These are phyloP conservation scores for Himalopsyche anomala DNA, from an alignment of 2,888 invertebrate genomes.

Conservation along the genomic window DNA sequence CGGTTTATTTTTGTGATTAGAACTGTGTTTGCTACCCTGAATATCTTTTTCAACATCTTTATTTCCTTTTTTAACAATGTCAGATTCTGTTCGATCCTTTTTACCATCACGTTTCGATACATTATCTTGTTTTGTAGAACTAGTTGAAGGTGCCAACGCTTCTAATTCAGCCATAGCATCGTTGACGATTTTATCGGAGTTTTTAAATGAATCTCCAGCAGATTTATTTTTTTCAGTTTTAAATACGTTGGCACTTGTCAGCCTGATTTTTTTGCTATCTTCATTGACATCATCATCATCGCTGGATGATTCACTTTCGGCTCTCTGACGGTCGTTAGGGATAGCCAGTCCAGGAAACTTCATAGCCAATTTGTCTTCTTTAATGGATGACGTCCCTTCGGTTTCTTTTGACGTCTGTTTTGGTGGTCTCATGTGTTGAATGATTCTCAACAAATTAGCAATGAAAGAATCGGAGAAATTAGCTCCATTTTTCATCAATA, in stretches of 20 bases:
- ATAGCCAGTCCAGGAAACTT: slow-evolving; percentile 90
- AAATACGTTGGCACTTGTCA: slow-evolving; percentile 74
- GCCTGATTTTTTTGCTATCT: slow-evolving; percentile 69
- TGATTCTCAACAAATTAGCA: slow-evolving; percentile 93
- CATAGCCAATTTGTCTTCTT: slow-evolving; percentile 78
- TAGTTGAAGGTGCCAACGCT: slow-evolving; percentile 85
- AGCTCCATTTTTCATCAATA: slow-evolving; percentile 93
- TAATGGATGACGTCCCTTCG: slow-evolving; percentile 67
- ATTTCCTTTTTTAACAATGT: slow-evolving; percentile 66
- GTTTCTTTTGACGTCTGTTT: slow-evolving; percentile 68
- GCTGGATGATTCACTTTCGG: slow-evolving; percentile 70
- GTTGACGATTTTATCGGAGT: slow-evolving; percentile 78
- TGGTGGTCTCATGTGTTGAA: slow-evolving; percentile 93
- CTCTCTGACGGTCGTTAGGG: slow-evolving; percentile 82
- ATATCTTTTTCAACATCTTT: slow-evolving; percentile 66
- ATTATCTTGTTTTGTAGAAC: slow-evolving; percentile 66
- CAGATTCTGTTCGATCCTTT: slow-evolving; percentile 67
- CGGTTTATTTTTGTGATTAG: slow-evolving; percentile 64
- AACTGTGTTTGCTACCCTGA: not conserved
- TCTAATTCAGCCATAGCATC: slow-evolving; percentile 92
- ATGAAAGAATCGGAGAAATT: slow-evolving; percentile 97
- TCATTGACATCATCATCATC: slow-evolving; percentile 71
- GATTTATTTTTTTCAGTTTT: slow-evolving; percentile 71
- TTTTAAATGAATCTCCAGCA: slow-evolving; percentile 55
- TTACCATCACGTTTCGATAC: slow-evolving; percentile 67